Base-by-base conservation (phyloP, 2,888 invertebrate genomes). In the Xanthorhoe designata region DNA sequence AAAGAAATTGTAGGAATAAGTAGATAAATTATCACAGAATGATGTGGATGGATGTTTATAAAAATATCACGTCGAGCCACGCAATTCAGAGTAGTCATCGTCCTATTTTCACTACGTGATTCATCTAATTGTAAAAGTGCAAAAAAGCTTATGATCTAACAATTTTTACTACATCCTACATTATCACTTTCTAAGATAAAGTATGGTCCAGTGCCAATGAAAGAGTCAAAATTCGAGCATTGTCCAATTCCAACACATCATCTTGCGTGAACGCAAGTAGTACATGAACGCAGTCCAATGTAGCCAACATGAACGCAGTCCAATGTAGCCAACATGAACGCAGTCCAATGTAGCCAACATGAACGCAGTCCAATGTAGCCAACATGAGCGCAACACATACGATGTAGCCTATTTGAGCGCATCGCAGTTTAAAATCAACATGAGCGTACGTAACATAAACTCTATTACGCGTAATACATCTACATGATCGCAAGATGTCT, bases 31-130 rank as follows among this genome's bases (percentile, higher is more conserved):
- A 24, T 24, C 24, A 24, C 24, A 24, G 24, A 24, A 24, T 24
- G 4, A 24, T 24, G 24, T 24, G 24, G 24, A 24, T 24, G 24
- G 24, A 45, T 45, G 45, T 17, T 17, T 15, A 15, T 15, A 47
- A 7, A 47, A 47, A 45, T 45, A 45, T 45, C 47, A 47, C 47
- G 47, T 47, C 17, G 47, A 47, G 47, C 15, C 47, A 47, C 47
- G 17, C 15, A 47, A 17, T 17, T 42, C 15, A 17, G 47, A 47
- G 15, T 47, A 47, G 15, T 17, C 47, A 6, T 17, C 47, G 47
- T 47, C 17, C 8, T 4, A 7, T 15, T 45, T 45, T 47, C 17
- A 47, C 17, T 47, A 47, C 47, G 17, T 47, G 17, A 47, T 47
- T 47, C 47, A 47, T 47, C 15, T 47, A 47, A 15, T 15, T 17